Evolutionary conservation across 2,797 vertebrate species (phyloP).

Genomic region (Danio tinwini): DNA sequence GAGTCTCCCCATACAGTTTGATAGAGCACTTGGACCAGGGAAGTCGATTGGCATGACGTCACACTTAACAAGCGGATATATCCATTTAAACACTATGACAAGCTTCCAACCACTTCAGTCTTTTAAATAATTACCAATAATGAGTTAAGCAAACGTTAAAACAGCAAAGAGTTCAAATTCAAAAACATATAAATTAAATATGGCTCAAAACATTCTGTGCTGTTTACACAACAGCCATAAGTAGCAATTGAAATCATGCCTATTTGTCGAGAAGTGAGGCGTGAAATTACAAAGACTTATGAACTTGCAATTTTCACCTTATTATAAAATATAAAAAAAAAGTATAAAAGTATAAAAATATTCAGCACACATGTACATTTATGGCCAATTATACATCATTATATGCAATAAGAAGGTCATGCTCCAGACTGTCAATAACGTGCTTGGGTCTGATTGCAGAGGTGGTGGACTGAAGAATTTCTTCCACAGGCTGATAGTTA

Average conservation of each 20-base stretch:
- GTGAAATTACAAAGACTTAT: not conserved
- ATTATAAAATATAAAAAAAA: too few species aligned
- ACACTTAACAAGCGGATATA: too few species aligned
- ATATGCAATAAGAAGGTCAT: too few species aligned
- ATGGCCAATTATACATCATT: too few species aligned
- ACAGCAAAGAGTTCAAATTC: not conserved
- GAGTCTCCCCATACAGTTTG: too few species aligned
- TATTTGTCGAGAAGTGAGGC: too few species aligned
- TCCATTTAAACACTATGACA: not conserved
- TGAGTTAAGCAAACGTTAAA: conserved; percentile 6
- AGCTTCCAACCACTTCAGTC: not conserved
- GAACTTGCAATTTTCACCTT: not conserved
- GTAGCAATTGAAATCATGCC: not conserved
- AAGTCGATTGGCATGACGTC: too few species aligned
- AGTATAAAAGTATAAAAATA: not conserved
- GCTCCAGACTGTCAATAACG: too few species aligned
- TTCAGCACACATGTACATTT: not conserved
- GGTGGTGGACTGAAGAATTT: too few species aligned
- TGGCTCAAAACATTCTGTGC: not conserved
- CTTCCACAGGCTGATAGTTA: too few species aligned
- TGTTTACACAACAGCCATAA: not conserved
- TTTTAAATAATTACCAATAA: not conserved
- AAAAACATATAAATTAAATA: not conserved
- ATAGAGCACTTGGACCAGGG: too few species aligned
- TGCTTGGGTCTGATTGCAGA: too few species aligned